phyloP scores from a whole-genome alignment of 2,113 vertebrate genomes.

The Seriola aureovittata region DNA sequence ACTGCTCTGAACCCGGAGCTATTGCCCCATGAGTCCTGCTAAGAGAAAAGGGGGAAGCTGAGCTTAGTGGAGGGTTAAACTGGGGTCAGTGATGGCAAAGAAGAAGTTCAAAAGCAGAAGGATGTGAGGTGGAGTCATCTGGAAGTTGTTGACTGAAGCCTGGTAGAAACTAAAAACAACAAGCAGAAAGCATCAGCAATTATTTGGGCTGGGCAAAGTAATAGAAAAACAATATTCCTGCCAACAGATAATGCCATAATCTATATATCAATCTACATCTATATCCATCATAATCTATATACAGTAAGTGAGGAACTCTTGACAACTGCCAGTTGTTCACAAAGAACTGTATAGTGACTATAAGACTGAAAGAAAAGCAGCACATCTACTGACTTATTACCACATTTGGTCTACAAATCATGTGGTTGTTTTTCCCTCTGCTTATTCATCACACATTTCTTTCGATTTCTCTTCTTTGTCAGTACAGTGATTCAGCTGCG shows the following conservation, averaged over 20 bases:
- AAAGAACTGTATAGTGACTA: not conserved
- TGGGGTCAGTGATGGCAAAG: constrained; percentile 55
- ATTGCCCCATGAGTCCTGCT: constrained; percentile 2
- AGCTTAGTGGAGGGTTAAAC: constrained; percentile 50
- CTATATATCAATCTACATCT: too few relatives aligned
- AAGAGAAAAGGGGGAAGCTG: constrained; percentile 50
- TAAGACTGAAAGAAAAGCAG: not conserved
- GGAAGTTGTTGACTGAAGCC: constrained; percentile 69
- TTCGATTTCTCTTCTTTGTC: constrained; percentile 22
- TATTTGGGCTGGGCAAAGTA: not conserved
- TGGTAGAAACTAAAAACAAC: constrained; percentile 55
- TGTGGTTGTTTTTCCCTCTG: constrained; percentile 2
- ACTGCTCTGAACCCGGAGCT: constrained; percentile 4
- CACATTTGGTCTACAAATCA: constrained; percentile 8
- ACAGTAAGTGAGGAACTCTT: not conserved
- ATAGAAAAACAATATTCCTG: not conserved
- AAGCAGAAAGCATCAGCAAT: constrained; percentile 4
- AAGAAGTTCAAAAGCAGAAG: constrained; percentile 79
- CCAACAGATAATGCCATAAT: too few relatives aligned
- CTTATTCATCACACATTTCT: constrained; percentile 23
- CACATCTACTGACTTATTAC: not conserved
- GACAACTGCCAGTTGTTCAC: not conserved
- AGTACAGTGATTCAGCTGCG: constrained; percentile 34
- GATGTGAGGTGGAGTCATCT: constrained; percentile 62
- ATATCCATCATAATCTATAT: too few relatives aligned